Base-by-base conservation (phyloP, 2,113 vertebrate genomes). In the Lipotes vexillifer region DNA sequence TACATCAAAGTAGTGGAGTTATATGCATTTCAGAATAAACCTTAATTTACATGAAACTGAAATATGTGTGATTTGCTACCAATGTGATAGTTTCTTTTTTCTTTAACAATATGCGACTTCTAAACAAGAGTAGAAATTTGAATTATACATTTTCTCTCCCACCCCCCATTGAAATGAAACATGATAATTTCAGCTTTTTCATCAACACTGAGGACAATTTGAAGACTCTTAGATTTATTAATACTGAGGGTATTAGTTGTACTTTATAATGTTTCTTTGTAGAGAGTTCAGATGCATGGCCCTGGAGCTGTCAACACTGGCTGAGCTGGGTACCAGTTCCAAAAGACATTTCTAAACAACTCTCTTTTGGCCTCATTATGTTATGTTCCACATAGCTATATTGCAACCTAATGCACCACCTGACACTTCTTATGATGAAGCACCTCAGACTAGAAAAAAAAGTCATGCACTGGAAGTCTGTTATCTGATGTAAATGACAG, bases 341-440 rank as follows among this genome's bases (percentile, higher is more conserved):
- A 78, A 61, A 93, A 87, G 38, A 44, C 57, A 87, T 90, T 96
- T 96, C 83, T 59, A 94, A 85, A 87, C 12, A 52, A 13, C 33
- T 86, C 23, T 96, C 61, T 83, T 96, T 52, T 95, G 69, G 75
- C 44, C 49, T 97, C 85, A 92, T 71, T 74, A 27, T 66, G 80
- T 65, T 96, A 20, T 31, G 59, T 68, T 88, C 83, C 65, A 69
- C 17, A 85, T 23, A 85, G 77, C 97, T 33, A 49, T 8, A 65
- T 1, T 94, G 4, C 29, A 88, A 41, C 38, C 44, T 81, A 72
- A 92, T 84, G 44, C 1, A 72, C 41, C 59, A 88, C 11, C 89
- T 82, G 41, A 83, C 55, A 65, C 46, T 97, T 95, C 90, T 89
- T 87, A 92, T 97, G 94, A 96, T 97, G 93, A 97, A 97, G 88